A percentile compares a stretch with the other conserved stretches of the same genome.
Evolutionary conservation across 2,113 vertebrate genomes (phyloP).

Genomic region (Protobothrops flavoviridis): DNA sequence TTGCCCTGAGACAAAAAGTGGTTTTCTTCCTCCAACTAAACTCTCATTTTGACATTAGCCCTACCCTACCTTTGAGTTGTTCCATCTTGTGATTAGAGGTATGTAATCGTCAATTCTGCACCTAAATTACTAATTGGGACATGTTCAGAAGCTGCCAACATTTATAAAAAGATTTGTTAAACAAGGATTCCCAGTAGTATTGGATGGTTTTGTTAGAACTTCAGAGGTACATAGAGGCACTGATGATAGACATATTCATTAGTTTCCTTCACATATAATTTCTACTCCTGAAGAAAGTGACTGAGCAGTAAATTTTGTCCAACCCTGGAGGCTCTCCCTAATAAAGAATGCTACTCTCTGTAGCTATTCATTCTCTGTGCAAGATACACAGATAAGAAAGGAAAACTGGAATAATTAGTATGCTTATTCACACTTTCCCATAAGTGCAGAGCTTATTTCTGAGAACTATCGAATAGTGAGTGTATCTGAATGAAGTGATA

Average conservation of each 20-base stretch:
- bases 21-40: not conserved
- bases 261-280: not conserved
- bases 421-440: not conserved
- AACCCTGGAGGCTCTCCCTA: not conserved
- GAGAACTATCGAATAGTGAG: not conserved
- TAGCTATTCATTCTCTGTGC: not conserved
- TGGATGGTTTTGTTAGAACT: not conserved
- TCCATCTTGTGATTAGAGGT: not conserved
- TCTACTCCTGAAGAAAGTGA: not conserved
- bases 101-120: not conserved
- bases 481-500: not conserved
- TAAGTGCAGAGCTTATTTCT: not conserved
- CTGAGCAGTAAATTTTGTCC: not conserved
- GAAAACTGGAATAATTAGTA: not conserved
- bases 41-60: not conserved
- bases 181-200: not conserved
- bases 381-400: not conserved
- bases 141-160: not conserved
- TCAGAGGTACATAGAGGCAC: not conserved
- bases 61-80: not conserved
- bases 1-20: not conserved
- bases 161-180: not conserved
- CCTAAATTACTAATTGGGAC: not conserved
- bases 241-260: not conserved
- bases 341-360: not conserved